A percentile compares a stretch with the other conserved stretches of the same genome.
Conservation (phyloP, 2,113 vertebrate species). For the Podarcis raffonei region DNA sequence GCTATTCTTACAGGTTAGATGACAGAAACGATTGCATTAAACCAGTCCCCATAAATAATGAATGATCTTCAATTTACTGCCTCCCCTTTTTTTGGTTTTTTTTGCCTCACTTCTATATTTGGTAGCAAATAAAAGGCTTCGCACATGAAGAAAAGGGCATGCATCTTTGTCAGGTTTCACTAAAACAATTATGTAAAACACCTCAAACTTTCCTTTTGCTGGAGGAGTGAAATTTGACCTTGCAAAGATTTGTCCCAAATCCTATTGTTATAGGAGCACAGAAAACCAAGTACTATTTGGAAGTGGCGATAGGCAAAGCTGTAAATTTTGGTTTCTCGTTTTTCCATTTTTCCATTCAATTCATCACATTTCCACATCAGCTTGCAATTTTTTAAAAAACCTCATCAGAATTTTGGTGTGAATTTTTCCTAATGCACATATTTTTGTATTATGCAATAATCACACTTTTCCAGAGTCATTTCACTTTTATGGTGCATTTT, state of each 20-base stretch:
- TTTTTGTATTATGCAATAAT: too few relatives aligned
- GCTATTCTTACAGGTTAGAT: background rate
- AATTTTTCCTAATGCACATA: too few relatives aligned
- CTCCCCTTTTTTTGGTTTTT: background rate
- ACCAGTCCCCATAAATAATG: slow-evolving; percentile 8
- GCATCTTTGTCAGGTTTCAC: background rate
- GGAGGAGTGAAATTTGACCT: background rate
- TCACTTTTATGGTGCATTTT: too few relatives aligned
- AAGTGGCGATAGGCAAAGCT: background rate
- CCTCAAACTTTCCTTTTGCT: background rate
- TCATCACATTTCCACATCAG: too few relatives aligned
- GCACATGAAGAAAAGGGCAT: background rate
- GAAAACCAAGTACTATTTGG: background rate
- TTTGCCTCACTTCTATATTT: background rate
- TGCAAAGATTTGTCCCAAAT: too few relatives aligned
- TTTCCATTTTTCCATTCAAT: too few relatives aligned
- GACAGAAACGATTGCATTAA: background rate
- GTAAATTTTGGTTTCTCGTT: too few relatives aligned
- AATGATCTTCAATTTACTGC: slow-evolving; percentile 11
- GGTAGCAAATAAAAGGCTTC: background rate
- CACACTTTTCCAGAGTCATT: too few relatives aligned
- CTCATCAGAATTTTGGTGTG: too few relatives aligned
- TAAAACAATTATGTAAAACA: slow-evolving; percentile 1
- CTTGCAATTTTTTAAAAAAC: too few relatives aligned
- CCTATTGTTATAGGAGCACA: background rate